Evolutionary conservation across 2,888 invertebrate species (phyloP).

Genomic region (Agrotis segetum): DNA sequence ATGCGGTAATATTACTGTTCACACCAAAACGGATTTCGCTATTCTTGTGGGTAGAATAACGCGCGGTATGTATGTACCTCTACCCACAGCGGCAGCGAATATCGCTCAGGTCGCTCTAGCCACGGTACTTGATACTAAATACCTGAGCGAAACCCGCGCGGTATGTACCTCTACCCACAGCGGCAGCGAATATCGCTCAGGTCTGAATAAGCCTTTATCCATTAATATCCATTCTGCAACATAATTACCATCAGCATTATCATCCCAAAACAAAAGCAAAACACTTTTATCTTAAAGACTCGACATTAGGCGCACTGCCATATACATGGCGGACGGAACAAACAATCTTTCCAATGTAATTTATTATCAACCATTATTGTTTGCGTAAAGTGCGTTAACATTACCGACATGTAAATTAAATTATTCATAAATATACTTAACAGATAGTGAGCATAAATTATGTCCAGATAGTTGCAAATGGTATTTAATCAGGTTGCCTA

Average conservation of each 20-base stretch:
- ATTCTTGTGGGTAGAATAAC: too few relatives aligned
- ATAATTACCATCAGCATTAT: conserved; percentile 13
- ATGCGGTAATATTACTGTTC: too few relatives aligned
- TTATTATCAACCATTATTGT: conserved; percentile 45
- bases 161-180: too few relatives aligned
- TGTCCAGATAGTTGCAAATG: conserved; percentile 44
- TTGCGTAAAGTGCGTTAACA: conserved; percentile 57
- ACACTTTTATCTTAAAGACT: conserved; percentile 17
- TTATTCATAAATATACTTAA: conserved; percentile 19
- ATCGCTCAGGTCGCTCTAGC: too few relatives aligned
- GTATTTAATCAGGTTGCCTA: conserved; percentile 64
- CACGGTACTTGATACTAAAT: too few relatives aligned
- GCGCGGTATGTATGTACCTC: too few relatives aligned
- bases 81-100: too few relatives aligned
- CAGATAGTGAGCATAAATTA: conserved; percentile 56
- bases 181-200: too few relatives aligned
- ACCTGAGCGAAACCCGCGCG: too few relatives aligned
- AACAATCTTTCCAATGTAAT: conserved; percentile 36
- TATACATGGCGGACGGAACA: conserved; percentile 32
- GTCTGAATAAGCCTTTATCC: too few relatives aligned
- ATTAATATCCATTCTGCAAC: neutral
- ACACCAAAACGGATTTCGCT: too few relatives aligned
- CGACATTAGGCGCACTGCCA: conserved; percentile 41
- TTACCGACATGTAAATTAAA: conserved; percentile 32
- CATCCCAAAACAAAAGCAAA: conserved; percentile 7